Evolutionary conservation across 2,113 vertebrate species (phyloP).

Genomic region (Ictidomys tridecemlineatus): DNA sequence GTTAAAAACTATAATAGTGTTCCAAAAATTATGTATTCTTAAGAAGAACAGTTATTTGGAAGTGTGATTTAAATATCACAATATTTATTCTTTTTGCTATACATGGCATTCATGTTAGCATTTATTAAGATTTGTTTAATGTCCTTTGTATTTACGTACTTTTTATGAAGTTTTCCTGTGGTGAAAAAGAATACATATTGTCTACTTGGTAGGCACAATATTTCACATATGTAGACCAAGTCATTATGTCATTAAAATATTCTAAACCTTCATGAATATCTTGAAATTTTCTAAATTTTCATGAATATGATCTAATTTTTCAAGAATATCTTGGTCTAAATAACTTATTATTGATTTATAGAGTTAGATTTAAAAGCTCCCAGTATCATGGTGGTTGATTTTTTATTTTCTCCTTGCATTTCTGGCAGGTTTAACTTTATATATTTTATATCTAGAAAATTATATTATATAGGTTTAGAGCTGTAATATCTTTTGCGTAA

Average conservation of each 20-base stretch:
- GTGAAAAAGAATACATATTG: neutral
- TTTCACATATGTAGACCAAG: neutral
- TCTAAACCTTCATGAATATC: no score
- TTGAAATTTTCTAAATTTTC: neutral
- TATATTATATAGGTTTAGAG: neutral
- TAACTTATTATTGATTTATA: no score
- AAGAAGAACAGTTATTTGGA: neutral
- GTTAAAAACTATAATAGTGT: neutral
- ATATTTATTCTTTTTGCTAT: neutral
- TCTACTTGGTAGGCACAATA: neutral
- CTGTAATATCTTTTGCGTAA: neutral
- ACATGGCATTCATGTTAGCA: neutral
- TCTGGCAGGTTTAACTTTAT: neutral
- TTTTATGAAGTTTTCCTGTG: neutral
- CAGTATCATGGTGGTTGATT: neutral
- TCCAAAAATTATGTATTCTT: neutral
- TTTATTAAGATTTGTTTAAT: conserved; percentile 16
- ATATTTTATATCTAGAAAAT: neutral
- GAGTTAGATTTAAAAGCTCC: neutral
- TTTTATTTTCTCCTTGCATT: neutral
- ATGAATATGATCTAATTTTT: neutral
- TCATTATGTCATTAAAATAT: neutral
- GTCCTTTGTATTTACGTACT: neutral
- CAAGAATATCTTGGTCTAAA: neutral
- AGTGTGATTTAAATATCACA: neutral